Base-by-base conservation (phyloP, 1,140 invertebrate species). In the Drosophila busckii region DNA sequence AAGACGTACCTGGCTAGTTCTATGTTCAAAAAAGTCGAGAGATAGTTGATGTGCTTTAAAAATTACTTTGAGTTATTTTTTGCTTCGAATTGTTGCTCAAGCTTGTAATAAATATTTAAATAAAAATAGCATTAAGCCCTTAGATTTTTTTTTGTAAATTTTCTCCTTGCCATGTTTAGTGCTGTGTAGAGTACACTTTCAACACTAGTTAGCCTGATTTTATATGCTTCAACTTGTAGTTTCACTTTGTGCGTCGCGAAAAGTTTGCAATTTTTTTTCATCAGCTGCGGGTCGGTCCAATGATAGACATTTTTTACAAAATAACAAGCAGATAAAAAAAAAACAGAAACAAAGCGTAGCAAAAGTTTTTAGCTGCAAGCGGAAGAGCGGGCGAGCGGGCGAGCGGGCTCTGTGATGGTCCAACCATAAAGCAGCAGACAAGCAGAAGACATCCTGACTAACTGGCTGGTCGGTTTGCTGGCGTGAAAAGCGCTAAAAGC, bases 401-500 rank as follows among this genome's bases (percentile, higher is more conserved):
- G 25, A 9, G 17, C 20, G 17, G 32, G 38, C 31, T 16, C 41
- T 28, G 38, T 25, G 25, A 38, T 23, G 46, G 45, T 13, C 49
- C 42, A 50, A 35, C 52, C 53, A 67, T 58, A 67, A 67, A 50
- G 29, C 17, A 25, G 38, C 25, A 63, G 63, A 67, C 59, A 46
- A 31, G 34, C 42, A 45, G 49, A 42, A 55, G 48, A 61, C 49
- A 42, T 31, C 12, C 49, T 71, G 65, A n/a, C n/a, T n/a, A n/a
- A n/a, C n/a, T n/a, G n/a, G n/a, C n/a, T n/a, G 34, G 19, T 20
- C 28, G 41, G 44, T 52, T 59, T 32, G 23, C 15, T 54, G 69
- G 70, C 70, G 70, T 75, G 64, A 75, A 73, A 75, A 75, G 63
- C 59, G 69, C 53, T 75, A 73, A 75, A 73, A 75, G 70, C 70